Percentiles rank a stretch among this genome's conserved stretches.
phyloP scores from a whole-genome alignment of 2,113 vertebrate species.

The Dolichallabes microphthalmus region DNA sequence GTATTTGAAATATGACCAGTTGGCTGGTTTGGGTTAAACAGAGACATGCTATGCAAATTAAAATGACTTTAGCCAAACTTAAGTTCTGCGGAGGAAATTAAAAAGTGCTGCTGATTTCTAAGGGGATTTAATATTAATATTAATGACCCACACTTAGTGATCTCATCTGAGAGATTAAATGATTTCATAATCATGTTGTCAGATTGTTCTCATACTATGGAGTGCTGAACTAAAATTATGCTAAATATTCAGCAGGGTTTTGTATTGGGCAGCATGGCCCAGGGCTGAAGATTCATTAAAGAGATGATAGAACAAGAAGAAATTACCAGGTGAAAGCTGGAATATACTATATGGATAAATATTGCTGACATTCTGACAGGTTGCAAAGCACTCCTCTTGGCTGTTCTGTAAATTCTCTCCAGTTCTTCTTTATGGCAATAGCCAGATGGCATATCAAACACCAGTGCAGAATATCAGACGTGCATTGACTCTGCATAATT shows the following conservation, averaged over 20 bases:
- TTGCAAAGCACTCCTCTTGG: neutral
- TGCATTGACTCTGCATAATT: neutral
- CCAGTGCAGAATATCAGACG: neutral
- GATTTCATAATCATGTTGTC: neutral
- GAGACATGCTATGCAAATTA: neutral
- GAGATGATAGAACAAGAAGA: neutral
- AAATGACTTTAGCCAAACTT: neutral
- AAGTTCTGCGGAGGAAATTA: constrained; percentile 19
- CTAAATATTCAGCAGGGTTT: neutral
- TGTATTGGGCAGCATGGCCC: neutral
- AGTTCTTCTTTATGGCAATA: neutral
- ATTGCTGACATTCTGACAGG: neutral
- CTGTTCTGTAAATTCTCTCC: neutral
- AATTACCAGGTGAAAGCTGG: neutral
- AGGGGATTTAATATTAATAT: constrained; percentile 15
- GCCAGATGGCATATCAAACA: neutral
- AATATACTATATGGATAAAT: neutral
- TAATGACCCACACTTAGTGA: constrained; percentile 3
- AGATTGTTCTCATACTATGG: neutral
- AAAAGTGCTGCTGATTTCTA: neutral
- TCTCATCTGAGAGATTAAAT: constrained; percentile 23
- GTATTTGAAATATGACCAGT: neutral
- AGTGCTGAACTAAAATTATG: too few species aligned
- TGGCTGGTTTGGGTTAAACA: neutral
- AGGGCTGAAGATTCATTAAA: neutral